These are phyloP conservation scores for Theocolax elegans DNA, from an alignment of 1,140 invertebrate species.

Conservation along the genomic window DNA sequence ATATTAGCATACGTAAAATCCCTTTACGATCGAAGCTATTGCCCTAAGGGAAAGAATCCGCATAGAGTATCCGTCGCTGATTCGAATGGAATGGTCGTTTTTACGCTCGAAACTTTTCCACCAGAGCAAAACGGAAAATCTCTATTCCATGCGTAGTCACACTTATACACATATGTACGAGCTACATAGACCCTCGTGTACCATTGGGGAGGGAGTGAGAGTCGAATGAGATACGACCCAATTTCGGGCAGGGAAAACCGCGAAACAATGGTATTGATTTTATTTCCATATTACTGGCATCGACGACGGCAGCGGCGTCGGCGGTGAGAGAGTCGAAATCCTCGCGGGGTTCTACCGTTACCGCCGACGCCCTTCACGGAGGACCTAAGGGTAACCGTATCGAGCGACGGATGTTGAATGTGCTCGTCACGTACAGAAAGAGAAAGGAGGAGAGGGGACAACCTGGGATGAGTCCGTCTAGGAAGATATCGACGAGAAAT, in stretches of 20 bases:
- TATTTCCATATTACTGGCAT: conserved; percentile 63
- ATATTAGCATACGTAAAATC: conserved; percentile 20
- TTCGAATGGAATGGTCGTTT: conserved; percentile 9
- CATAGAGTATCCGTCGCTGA: not conserved
- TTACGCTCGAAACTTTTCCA: conserved; percentile 1
- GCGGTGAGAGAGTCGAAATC: too few species aligned
- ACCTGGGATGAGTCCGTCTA: not conserved
- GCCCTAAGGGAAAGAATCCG: not conserved
- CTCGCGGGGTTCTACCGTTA: not conserved
- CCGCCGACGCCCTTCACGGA: conserved; percentile 41
- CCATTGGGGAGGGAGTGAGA: not conserved
- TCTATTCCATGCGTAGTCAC: too few species aligned
- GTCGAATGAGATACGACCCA: conserved; percentile 60
- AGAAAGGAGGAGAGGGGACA: conserved; percentile 12
- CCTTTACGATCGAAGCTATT: not conserved
- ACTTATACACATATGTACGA: too few species aligned
- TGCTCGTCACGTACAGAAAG: conserved; percentile 61
- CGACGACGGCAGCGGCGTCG: conserved; percentile 31
- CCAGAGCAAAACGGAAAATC: not conserved
- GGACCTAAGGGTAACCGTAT: conserved; percentile 54
- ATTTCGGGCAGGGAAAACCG: conserved; percentile 57
- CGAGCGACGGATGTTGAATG: conserved; percentile 66
- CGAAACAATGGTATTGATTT: conserved; percentile 68
- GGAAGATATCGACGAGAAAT: conserved; percentile 33
- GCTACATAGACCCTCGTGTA: too few species aligned